These are phyloP conservation scores for Chymomyza amoena DNA, from an alignment of 2,888 invertebrate genomes.

Conservation along the genomic window DNA sequence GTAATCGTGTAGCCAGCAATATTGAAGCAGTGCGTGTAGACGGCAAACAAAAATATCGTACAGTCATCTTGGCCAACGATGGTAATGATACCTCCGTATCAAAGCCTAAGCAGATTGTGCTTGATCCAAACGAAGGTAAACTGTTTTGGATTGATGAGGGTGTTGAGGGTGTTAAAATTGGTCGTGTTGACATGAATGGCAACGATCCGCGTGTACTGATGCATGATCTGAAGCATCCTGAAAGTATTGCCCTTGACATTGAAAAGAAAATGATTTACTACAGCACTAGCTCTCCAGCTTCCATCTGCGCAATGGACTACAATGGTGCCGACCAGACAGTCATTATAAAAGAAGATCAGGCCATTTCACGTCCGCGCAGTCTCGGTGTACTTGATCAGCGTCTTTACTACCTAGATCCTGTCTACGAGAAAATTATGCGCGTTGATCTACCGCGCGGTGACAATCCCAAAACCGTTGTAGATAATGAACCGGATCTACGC, in stretches of 20 bases:
- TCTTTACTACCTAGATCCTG: constrained; percentile 92
- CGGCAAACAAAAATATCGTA: constrained; percentile 89
- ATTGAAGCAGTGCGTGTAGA: constrained; percentile 93
- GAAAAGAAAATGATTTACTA: constrained; percentile 92
- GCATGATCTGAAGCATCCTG: constrained; percentile 84
- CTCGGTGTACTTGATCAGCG: constrained; percentile 89
- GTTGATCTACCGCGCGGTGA: constrained; percentile 90
- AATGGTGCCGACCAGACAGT: constrained; percentile 85
- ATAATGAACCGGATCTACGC: constrained; percentile 92
- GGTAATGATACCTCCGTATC: constrained; percentile 92
- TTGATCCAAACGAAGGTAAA: constrained; percentile 96
- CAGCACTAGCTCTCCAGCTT: constrained; percentile 88
- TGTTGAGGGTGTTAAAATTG: constrained; percentile 93
- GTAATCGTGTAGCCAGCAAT: constrained; percentile 92
- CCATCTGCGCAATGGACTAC: constrained; percentile 85
- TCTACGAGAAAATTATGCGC: constrained; percentile 92
- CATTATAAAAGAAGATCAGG: constrained; percentile 84
- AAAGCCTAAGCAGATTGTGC: constrained; percentile 90
- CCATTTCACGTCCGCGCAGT: constrained; percentile 88
- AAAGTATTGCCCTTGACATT: constrained; percentile 91
- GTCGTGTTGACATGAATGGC: constrained; percentile 96
- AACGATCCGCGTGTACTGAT: constrained; percentile 86
- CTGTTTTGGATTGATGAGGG: constrained; percentile 98
- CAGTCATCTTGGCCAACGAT: constrained; percentile 93
- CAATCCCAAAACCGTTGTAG: constrained; percentile 86